Base-by-base conservation (phyloP, 2,888 invertebrate species). In the Xiphydria camelus region DNA sequence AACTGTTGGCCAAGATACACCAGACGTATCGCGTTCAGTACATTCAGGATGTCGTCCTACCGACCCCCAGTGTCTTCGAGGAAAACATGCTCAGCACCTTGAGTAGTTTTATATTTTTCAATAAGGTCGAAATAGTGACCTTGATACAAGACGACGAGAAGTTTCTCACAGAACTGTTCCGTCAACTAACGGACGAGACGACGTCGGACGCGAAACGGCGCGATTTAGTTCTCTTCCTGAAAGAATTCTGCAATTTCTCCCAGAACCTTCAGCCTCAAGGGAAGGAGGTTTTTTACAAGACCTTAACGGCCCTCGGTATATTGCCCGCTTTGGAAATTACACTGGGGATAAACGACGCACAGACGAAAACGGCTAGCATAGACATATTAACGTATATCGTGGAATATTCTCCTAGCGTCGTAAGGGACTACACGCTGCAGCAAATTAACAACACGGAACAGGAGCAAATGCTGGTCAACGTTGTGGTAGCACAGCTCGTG, bases 11-110 rank as follows among this genome's bases (percentile, higher is more conserved):
- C 44, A 99, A 99, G 83, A 99, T 99, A 64, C 99, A 99, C 79
- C 98, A 99, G 80, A 99, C 98, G 44, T 99, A 97, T 79, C 86
- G 98, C 76, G 97, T 99, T 70, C 99, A 99, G 81, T 99, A 99
- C 79, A 97, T 99, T 68, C 92, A 93, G 74, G 99, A 99, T 79
- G 96, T 98, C 65, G 98, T 99, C 66, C 81, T 99, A 72, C 99
- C 99, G 17, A 94, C 98, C 36, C 98, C 99, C 7, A 96, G 96
- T 60, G 93, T 99, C 64, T 99, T 98, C 78, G 99, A 99, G 76
- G 99, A 99, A 77, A 99, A 98, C 77, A 88, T 98, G 86, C 83
- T 99, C 57, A 96, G 95, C 68, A 94, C 96, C 49, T 82, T 99
- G 68, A 94, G 92, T 75, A 97, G 96, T 82, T 98, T 98, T 82